Conservation (phyloP, 2,113 vertebrate genomes). For the Brachyhypopomus gauderio region DNA sequence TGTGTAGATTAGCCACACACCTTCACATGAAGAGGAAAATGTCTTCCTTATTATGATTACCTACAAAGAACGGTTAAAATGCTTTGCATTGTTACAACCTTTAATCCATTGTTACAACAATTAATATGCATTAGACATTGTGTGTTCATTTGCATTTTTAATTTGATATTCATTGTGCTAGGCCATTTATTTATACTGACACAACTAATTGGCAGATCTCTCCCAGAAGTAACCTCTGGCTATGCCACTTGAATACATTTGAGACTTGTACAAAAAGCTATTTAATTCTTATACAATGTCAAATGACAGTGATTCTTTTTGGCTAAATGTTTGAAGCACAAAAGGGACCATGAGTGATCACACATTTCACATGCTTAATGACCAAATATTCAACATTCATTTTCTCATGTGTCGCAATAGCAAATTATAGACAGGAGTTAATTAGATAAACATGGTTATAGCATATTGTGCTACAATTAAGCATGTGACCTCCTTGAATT, state of each 20-base stretch:
- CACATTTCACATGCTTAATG: conserved; percentile 26
- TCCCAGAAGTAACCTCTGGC: conserved; percentile 52
- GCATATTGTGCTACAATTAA: not conserved
- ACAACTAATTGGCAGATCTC: conserved; percentile 56
- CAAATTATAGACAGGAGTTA: not conserved
- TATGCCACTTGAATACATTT: conserved; percentile 50
- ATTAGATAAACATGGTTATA: not conserved
- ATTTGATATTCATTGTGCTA: conserved; percentile 56
- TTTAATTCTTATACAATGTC: conserved; percentile 42
- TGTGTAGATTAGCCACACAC: not conserved
- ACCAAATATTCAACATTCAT: not conserved
- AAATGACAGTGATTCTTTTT: conserved; percentile 7
- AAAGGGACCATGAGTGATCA: conserved; percentile 4
- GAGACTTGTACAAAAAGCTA: conserved; percentile 31
- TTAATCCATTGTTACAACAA: not conserved
- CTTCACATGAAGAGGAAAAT: not conserved
- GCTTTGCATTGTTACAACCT: not conserved
- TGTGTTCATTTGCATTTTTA: conserved; percentile 57
- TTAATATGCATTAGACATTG: conserved; percentile 54
- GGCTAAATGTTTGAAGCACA: conserved; percentile 27
- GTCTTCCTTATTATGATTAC: not conserved
- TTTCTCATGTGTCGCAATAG: not conserved
- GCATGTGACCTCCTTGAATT: too few species aligned
- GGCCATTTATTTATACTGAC: conserved; percentile 56
- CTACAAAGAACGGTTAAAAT: not conserved